Evolutionary conservation across 2,888 invertebrate genomes (phyloP).

Genomic region (Tipula vernalis): DNA sequence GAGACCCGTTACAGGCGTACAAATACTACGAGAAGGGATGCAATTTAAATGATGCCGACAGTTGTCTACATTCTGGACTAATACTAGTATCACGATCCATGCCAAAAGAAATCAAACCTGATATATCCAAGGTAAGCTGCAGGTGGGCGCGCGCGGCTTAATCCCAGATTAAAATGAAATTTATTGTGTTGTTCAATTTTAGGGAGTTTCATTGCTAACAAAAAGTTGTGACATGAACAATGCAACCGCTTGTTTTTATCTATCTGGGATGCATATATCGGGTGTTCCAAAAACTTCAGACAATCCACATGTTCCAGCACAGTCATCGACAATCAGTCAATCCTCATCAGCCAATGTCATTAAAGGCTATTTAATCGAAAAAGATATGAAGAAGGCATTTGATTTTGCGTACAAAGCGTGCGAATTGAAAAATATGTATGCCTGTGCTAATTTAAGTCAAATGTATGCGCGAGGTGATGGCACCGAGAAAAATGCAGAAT

Average conservation of each 20-base stretch:
- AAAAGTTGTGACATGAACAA: slow-evolving; percentile 47
- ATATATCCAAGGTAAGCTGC: slow-evolving; percentile 42
- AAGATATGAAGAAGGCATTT: slow-evolving; percentile 68
- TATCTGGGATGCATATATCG: slow-evolving; percentile 64
- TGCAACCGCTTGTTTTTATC: slow-evolving; percentile 63
- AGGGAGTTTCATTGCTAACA: slow-evolving; percentile 47
- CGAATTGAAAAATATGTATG: slow-evolving; percentile 69
- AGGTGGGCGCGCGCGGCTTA: neutral
- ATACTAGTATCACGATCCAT: slow-evolving; percentile 48
- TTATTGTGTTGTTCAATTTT: slow-evolving; percentile 15
- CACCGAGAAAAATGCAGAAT: slow-evolving; percentile 52
- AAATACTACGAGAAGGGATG: slow-evolving; percentile 71
- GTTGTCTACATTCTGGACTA: slow-evolving; percentile 66
- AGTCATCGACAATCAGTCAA: neutral
- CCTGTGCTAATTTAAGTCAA: slow-evolving; percentile 80
- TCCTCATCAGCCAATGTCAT: slow-evolving; percentile 22
- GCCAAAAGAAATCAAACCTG: slow-evolving; percentile 39
- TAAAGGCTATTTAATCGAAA: slow-evolving; percentile 42
- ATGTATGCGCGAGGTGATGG: slow-evolving; percentile 82
- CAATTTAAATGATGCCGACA: slow-evolving; percentile 50
- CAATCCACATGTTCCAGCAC: slow-evolving; percentile 12
- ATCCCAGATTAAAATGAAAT: slow-evolving; percentile 5
- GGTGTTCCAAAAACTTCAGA: slow-evolving; percentile 52
- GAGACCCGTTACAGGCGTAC: slow-evolving; percentile 45
- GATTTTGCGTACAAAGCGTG: slow-evolving; percentile 67